Evolutionary conservation across 2,888 invertebrate genomes (phyloP), one percentile per base, ranked within the genome.

Genomic region (Machimus atricapillus): DNA sequence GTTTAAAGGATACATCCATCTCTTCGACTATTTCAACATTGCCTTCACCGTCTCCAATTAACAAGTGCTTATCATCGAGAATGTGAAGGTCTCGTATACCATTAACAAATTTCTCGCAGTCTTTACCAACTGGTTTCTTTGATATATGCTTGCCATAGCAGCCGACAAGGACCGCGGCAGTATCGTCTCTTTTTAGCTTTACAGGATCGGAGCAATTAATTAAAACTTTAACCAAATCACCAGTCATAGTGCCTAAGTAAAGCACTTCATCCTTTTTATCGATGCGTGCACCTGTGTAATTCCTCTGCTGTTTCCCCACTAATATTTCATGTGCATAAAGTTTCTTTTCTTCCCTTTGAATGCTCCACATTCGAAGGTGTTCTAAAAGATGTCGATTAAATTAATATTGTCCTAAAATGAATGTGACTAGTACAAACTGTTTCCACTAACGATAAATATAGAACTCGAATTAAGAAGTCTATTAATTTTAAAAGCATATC

Each of bases 201-300:
- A 90, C 89, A 6, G 87, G 89, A 88, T 96, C 95, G 40, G 90
- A 90, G 79, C 91, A 91, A 77, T 90, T 91, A 1, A 91, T 87
- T 92, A 95, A 90, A 90, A 95, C 87, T 93, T 94, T 91, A 9
- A 92, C 90, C 2, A 92, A 90, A 88, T 92, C 92, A 0, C 93
- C 98, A 46, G 96, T 98, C 90, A 97, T 96, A 16, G 98, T 98
- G 7, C 98, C 98, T 89, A 98, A 96, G 91, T 96, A 97, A 78
- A 96, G 95, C 88, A 94, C 94, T 77, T 95, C 93, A 91, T 98
- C 98, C 58, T 95, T 94, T 5, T 93, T 93, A 90, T 95, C 95
- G 86, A 97, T 92, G 89, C 95, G 95, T 89, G 97, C 94, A 89
- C 97, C 96, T 43, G 95, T 94, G 34, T 98, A 95, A 83, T 94